These are phyloP conservation scores for Nematolebias whitei DNA, from an alignment of 2,113 vertebrate species.

Conservation along the genomic window DNA sequence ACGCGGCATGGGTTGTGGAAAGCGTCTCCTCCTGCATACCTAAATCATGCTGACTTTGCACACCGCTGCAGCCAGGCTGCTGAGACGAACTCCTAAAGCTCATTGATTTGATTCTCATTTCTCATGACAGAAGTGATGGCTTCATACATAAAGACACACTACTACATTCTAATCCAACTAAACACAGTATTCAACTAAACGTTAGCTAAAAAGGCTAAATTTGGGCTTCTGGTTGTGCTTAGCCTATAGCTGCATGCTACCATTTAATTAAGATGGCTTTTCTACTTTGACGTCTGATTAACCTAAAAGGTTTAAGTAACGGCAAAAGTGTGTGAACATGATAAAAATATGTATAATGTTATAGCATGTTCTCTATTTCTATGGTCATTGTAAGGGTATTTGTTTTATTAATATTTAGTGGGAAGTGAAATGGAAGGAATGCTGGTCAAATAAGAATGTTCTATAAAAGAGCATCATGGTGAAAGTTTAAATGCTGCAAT, in stretches of 20 bases:
- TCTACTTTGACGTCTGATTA: no score
- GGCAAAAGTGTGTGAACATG: no score
- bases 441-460: background rate
- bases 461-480: background rate
- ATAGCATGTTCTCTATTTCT: no score
- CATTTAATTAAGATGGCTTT: no score
- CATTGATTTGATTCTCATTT: slow-evolving; percentile 65
- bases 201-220: no score
- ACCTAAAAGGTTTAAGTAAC: no score
- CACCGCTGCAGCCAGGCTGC: background rate
- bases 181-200: no score
- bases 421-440: slow-evolving; percentile 1
- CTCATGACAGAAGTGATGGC: slow-evolving; percentile 46
- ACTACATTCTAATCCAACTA: no score
- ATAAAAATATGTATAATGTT: no score
- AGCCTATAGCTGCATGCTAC: no score
- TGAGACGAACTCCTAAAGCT: slow-evolving; percentile 49
- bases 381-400: background rate
- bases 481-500: slow-evolving; percentile 7
- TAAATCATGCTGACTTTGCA: slow-evolving; percentile 39
- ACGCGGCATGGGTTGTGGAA: slow-evolving; percentile 33
- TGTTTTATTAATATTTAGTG: background rate
- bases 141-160: no score
- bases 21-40: slow-evolving; percentile 24
- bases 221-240: no score